Evolutionary conservation across 2,888 invertebrate species (phyloP).

Genomic region (Lasioglossum malachurum): DNA sequence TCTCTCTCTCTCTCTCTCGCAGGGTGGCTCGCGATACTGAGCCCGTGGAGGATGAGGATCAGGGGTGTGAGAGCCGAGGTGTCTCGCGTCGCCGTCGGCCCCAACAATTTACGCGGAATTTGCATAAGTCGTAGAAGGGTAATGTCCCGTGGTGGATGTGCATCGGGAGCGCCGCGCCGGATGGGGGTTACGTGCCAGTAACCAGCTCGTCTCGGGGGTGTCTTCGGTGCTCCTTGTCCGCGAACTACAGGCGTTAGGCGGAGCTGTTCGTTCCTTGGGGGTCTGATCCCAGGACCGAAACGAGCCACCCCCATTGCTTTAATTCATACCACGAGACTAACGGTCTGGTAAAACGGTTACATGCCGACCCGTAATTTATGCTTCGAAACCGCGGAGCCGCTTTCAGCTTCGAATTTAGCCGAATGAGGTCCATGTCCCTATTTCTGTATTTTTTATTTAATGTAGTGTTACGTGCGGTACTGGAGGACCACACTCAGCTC

Average conservation of each 20-base stretch:
- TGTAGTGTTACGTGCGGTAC: too few relatives aligned
- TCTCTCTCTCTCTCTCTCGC: not conserved
- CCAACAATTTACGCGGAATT: constrained; percentile 77
- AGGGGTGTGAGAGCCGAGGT: constrained; percentile 3
- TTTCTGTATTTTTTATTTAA: too few relatives aligned
- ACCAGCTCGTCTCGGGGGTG: constrained; percentile 72
- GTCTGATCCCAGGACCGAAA: constrained; percentile 33
- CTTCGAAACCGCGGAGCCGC: not conserved
- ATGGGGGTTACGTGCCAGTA: constrained; percentile 61
- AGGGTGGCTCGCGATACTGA: constrained; percentile 58
- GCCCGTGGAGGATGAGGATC: constrained; percentile 18
- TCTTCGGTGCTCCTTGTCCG: constrained; percentile 68
- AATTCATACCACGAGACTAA: constrained; percentile 48
- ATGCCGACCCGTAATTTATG: constrained; percentile 41
- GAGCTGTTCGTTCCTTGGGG: constrained; percentile 18
- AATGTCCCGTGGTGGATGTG: constrained; percentile 65
- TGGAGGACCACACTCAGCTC: too few relatives aligned
- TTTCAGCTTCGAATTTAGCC: not conserved
- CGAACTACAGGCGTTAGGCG: constrained; percentile 48
- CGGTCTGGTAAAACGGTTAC: constrained; percentile 51
- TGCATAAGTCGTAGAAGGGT: constrained; percentile 75
- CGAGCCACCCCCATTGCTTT: constrained; percentile 25
- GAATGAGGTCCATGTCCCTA: too few relatives aligned
- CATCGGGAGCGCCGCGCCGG: constrained; percentile 14
- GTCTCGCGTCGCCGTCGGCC: constrained; percentile 41